Evolutionary conservation across 2,888 invertebrate species (phyloP), one percentile per base, ranked within the genome.

Genomic region (Netelia inedita): DNA sequence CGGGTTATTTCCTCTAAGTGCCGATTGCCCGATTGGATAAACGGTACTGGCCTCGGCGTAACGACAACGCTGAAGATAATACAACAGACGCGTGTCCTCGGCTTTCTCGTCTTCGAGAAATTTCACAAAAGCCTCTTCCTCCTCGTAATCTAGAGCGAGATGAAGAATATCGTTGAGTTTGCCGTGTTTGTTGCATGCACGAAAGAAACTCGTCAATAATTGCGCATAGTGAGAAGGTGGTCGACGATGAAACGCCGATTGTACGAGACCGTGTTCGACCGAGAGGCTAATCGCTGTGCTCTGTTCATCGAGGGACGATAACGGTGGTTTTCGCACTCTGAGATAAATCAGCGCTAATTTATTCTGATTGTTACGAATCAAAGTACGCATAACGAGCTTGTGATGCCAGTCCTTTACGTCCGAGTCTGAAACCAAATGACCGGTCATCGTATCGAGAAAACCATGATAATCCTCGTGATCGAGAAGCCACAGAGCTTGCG

Each of bases 401-500:
- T 97, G 97, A 91, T 97, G 97, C 97, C 97, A 97, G 10, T 95
- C 95, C 35, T 95, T 95, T 16, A 97, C 94, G 23, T 96, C 95
- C 1, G 89, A 90, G 21, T 91, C 91, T 0, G 87, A 88, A 1
- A 93, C 89, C 16, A 92, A 86, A 71, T 92, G 91, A 0, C 92
- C 92, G 2, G 92, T 92, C 85, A 93, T 91, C 68, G 90, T 91
- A 14, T 93, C 91, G 21, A 93, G 83, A 28, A 93, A 93, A 2
- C 91, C 97, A 93, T 96, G 95, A 93, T 96, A 97, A 91, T 98
- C 96, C 82, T 96, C 96, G 91, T 98, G 98, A 94, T 98, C 98
- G 14, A 98, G 94, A 88, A 97, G 96, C 98, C 98, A 98, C 92
- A 98, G 97, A 0, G 97, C 98, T 90, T 98, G 97, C 0, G 97